Percentiles rank a stretch among this genome's conserved stretches.
Evolutionary conservation across 1,140 invertebrate species (phyloP).

Genomic region (Phocides pigmalion): DNA sequence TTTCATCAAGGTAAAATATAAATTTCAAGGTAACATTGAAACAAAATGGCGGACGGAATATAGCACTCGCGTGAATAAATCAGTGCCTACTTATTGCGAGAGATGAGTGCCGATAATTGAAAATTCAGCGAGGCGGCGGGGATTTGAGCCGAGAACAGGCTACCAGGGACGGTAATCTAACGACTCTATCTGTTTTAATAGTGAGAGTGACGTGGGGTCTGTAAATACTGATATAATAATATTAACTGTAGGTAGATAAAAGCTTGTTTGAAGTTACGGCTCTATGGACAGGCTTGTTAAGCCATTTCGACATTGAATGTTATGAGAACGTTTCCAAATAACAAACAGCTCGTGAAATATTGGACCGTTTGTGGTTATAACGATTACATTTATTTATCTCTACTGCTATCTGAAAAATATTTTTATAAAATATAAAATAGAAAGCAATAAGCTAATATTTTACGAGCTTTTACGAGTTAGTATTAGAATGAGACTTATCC

Average conservation of each 20-base stretch:
- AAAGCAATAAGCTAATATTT: no score
- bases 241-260: not conserved
- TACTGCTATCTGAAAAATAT: no score
- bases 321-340: not conserved
- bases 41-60: constrained; percentile 19
- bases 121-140: constrained; percentile 43
- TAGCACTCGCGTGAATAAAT: constrained; percentile 38
- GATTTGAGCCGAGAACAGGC: constrained; percentile 39
- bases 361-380: not conserved
- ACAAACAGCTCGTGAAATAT: not conserved
- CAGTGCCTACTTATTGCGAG: constrained; percentile 39
- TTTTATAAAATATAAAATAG: no score
- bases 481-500: no score
- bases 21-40: not conserved
- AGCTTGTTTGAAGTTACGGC: not conserved
- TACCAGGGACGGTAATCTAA: constrained; percentile 24
- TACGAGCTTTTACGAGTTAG: no score
- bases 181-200: constrained; percentile 28
- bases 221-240: constrained; percentile 6
- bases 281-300: not conserved
- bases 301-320: constrained; percentile 1
- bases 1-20: not conserved
- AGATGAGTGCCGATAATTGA: constrained; percentile 52
- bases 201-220: constrained; percentile 9
- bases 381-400: no score